A percentile compares a stretch with the other conserved stretches of the same genome.
Conservation (phyloP, 2,797 vertebrate species). For the Pogonophryne albipinna region DNA sequence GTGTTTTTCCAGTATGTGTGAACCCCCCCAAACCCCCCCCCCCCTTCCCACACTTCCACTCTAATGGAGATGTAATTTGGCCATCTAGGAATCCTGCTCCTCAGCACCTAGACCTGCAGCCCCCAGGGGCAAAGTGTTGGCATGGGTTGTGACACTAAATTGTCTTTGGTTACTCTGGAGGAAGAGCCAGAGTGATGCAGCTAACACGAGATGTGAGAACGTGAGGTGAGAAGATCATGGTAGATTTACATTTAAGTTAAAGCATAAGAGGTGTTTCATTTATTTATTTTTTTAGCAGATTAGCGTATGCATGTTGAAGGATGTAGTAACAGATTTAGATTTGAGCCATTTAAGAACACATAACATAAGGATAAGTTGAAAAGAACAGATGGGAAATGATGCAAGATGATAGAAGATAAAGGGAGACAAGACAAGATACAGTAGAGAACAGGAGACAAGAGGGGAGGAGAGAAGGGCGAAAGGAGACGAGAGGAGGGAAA, state of each 20-base stretch:
- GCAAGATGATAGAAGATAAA: neutral
- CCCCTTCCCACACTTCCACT: neutral
- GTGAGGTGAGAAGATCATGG: constrained; percentile 12
- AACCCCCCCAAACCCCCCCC: constrained; percentile 26
- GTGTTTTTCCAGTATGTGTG: constrained; percentile 41
- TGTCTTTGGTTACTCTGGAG: constrained; percentile 15
- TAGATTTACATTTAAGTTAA: neutral
- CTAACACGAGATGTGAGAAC: neutral
- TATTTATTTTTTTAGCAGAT: neutral
- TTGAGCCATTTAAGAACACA: neutral
- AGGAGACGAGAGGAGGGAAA: too few relatives aligned
- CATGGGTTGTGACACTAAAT: constrained; percentile 34
- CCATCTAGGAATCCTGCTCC: constrained; percentile 33
- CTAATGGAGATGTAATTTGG: constrained; percentile 67
- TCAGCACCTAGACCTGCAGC: neutral
- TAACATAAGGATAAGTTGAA: neutral
- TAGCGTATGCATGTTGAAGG: neutral
- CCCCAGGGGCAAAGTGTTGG: constrained; percentile 42
- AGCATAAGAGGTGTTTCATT: neutral
- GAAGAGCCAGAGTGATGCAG: constrained; percentile 6
- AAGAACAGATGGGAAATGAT: neutral
- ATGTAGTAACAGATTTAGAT: constrained; percentile 2
- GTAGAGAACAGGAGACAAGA: neutral
- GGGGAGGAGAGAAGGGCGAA: neutral
- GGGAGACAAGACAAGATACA: neutral